Evolutionary conservation across 2,113 vertebrate species (phyloP).

Genomic region (Crotalus horridus): DNA sequence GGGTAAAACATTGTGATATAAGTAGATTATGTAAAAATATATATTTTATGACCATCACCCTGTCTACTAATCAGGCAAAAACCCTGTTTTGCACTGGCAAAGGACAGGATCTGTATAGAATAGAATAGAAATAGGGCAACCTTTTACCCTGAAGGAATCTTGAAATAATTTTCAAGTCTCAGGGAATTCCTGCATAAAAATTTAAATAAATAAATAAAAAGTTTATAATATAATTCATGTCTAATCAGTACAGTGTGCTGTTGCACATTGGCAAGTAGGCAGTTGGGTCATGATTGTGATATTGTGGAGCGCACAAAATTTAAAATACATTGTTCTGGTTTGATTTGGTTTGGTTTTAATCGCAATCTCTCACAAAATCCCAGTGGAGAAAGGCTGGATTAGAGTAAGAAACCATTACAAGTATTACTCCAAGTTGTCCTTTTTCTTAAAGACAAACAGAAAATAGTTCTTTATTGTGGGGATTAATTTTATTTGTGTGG

Average conservation of each 20-base stretch:
- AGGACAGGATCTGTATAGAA: background rate
- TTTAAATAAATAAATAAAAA: background rate
- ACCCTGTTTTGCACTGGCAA: background rate
- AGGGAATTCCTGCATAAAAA: background rate
- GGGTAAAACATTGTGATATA: background rate
- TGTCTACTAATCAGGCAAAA: background rate
- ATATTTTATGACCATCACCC: background rate
- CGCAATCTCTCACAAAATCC: background rate
- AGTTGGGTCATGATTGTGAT: background rate
- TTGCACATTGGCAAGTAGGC: background rate
- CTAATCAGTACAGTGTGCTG: background rate
- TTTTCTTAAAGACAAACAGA: background rate
- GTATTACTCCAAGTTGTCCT: background rate
- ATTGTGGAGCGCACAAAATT: background rate
- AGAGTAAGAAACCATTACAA: background rate
- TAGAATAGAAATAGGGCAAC: background rate
- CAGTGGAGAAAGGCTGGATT: background rate
- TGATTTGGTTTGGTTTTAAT: background rate
- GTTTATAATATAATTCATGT: background rate
- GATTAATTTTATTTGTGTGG: background rate
- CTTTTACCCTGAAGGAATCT: background rate
- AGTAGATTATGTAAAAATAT: background rate
- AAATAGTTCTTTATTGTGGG: background rate
- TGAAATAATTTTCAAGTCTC: background rate
- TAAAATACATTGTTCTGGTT: background rate